A percentile compares a stretch with the other conserved stretches of the same genome.
These are phyloP conservation scores for Drosophila cracens DNA, from an alignment of 2,888 invertebrate genomes.

Conservation along the genomic window DNA sequence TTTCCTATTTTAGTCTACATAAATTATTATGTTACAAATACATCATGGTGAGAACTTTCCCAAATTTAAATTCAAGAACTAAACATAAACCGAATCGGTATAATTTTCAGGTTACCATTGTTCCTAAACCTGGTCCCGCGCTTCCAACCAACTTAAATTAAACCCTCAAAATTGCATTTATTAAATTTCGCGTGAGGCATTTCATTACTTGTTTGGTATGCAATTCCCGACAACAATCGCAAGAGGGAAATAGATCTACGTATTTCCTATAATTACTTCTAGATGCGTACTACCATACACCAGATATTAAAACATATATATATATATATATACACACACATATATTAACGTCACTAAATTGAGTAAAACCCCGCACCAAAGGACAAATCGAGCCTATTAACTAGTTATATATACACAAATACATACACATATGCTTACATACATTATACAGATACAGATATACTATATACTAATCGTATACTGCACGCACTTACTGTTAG, in stretches of 20 bases:
- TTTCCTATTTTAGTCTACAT: not conserved
- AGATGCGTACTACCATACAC: slow-evolving; percentile 12
- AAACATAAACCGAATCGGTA: not conserved
- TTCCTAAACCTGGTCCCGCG: not conserved
- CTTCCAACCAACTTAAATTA: not conserved
- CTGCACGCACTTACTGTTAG: slow-evolving; percentile 43
- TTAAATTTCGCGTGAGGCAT: slow-evolving; percentile 16
- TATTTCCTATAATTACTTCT: not conserved
- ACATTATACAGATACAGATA: slow-evolving; percentile 10
- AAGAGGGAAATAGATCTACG: slow-evolving; percentile 1
- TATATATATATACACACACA: not conserved
- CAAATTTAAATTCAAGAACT: not conserved
- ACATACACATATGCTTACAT: slow-evolving; percentile 1
- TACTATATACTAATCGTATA: slow-evolving; percentile 19
- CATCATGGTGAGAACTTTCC: not conserved
- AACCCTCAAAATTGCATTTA: slow-evolving; percentile 50
- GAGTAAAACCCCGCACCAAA: slow-evolving; percentile 63
- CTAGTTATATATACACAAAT: slow-evolving; percentile 36
- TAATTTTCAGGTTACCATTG: not conserved
- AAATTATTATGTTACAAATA: not conserved
- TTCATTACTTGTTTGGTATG: slow-evolving; percentile 40
- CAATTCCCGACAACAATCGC: slow-evolving; percentile 21
- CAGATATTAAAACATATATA: not conserved
- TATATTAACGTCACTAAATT: slow-evolving; percentile 12
- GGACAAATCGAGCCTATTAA: slow-evolving; percentile 63